Percentiles rank a stretch among this genome's conserved stretches.
Conservation (phyloP, 2,888 invertebrate genomes). For the Stictocephala bisonia region DNA sequence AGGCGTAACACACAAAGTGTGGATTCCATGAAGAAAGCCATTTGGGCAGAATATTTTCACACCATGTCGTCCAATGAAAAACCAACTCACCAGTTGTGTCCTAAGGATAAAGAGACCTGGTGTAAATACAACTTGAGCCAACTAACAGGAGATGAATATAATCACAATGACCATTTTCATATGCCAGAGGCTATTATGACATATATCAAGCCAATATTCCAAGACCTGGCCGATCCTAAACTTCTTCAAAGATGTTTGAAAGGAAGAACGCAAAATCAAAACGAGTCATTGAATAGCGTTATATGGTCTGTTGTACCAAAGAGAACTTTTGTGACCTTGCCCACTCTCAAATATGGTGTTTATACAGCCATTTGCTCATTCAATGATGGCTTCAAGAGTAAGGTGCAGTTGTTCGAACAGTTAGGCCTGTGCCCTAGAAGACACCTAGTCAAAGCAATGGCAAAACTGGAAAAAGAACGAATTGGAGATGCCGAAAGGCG, state of each 20-base stretch:
- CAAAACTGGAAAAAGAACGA: not conserved
- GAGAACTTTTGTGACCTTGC: conserved; percentile 31
- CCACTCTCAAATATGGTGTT: conserved; percentile 12
- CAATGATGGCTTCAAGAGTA: conserved; percentile 13
- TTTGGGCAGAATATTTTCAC: too few species aligned
- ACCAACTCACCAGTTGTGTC: conserved; percentile 47
- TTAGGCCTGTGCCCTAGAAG: too few species aligned
- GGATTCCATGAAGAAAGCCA: too few species aligned
- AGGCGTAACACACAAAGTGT: too few species aligned
- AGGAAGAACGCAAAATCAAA: conserved; percentile 12
- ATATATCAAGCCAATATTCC: conserved; percentile 12
- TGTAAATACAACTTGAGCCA: conserved; percentile 32
- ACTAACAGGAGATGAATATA: not conserved
- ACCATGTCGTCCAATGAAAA: conserved; percentile 48
- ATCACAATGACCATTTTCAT: conserved; percentile 16
- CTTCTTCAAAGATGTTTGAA: not conserved
- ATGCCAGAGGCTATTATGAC: not conserved
- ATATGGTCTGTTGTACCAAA: conserved; percentile 30
- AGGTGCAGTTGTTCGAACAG: not conserved
- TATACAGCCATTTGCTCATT: not conserved
- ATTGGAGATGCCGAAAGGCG: not conserved
- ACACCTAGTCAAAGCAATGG: too few species aligned
- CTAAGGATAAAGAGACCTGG: conserved; percentile 47
- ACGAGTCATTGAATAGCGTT: conserved; percentile 31
- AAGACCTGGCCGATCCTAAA: not conserved